These are phyloP conservation scores for Pteromalus puparum DNA, from an alignment of 1,140 invertebrate species.

Conservation along the genomic window DNA sequence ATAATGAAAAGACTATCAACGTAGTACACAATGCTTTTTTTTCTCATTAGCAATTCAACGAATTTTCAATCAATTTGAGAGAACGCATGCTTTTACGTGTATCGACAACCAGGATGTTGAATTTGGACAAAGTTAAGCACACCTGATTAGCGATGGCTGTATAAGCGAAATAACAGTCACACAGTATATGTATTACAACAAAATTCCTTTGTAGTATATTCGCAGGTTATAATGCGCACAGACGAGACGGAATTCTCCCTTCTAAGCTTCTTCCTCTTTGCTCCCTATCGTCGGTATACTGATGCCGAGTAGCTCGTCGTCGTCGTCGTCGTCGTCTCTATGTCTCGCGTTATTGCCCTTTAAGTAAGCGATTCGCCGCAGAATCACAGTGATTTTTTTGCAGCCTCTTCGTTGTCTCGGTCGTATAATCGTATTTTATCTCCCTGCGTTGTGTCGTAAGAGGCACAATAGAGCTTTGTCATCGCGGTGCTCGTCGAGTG, in stretches of 20 bases:
- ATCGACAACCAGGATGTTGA: no score
- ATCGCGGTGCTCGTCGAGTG: background rate
- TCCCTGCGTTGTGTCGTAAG: background rate
- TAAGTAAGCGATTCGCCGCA: slow-evolving; percentile 43
- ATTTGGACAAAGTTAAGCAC: no score
- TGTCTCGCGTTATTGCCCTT: slow-evolving; percentile 36
- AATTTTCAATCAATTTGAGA: no score
- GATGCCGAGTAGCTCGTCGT: background rate
- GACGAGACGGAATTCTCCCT: background rate
- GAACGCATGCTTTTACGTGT: no score
- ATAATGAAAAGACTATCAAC: no score
- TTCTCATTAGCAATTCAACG: no score
- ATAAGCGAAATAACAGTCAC: no score
- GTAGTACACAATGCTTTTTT: no score
- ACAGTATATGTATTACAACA: no score
- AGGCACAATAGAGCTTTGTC: slow-evolving; percentile 7
- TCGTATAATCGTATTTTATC: slow-evolving; percentile 47
- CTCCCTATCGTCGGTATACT: background rate
- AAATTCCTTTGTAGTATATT: background rate
- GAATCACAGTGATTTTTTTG: slow-evolving; percentile 42
- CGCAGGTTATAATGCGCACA: background rate
- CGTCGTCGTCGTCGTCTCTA: background rate
- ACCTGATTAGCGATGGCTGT: no score
- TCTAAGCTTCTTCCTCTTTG: background rate
- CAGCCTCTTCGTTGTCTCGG: background rate